Evolutionary conservation across 2,888 invertebrate species (phyloP).

Genomic region (Balanococcus diminutus): DNA sequence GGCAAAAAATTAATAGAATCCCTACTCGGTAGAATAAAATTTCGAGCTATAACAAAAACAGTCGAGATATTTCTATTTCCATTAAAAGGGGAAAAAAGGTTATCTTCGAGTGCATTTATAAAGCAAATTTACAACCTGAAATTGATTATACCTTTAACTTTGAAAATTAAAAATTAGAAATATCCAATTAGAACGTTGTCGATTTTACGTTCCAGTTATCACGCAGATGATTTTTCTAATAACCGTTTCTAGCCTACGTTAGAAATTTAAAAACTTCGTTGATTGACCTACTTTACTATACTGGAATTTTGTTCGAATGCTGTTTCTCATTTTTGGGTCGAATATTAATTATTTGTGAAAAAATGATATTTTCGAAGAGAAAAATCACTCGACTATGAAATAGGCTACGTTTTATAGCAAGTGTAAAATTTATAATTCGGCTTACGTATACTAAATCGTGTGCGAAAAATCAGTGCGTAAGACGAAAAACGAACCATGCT

Average conservation of each 20-base stretch:
- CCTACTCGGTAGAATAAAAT: not conserved
- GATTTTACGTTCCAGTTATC: not conserved
- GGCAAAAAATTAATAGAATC: not conserved
- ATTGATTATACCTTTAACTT: not conserved
- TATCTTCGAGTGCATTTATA: not conserved
- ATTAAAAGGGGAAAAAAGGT: not conserved
- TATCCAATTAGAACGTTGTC: not conserved
- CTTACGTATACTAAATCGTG: not conserved
- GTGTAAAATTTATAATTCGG: no score
- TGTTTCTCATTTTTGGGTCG: not conserved
- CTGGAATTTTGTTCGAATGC: not conserved
- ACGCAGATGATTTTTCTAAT: not conserved
- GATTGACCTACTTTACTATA: not conserved
- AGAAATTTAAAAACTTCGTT: not conserved
- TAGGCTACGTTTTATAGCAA: not conserved
- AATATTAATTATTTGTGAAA: not conserved
- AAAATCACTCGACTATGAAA: not conserved
- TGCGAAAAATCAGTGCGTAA: slow-evolving; percentile 27
- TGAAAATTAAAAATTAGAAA: not conserved
- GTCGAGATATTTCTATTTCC: not conserved
- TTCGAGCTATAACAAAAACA: not conserved
- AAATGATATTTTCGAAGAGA: not conserved
- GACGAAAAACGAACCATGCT: slow-evolving; percentile 16
- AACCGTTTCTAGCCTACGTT: no score
- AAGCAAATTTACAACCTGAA: not conserved